These are phyloP conservation scores for Lophius americanus DNA, from an alignment of 2,797 vertebrate genomes.

Conservation along the genomic window DNA sequence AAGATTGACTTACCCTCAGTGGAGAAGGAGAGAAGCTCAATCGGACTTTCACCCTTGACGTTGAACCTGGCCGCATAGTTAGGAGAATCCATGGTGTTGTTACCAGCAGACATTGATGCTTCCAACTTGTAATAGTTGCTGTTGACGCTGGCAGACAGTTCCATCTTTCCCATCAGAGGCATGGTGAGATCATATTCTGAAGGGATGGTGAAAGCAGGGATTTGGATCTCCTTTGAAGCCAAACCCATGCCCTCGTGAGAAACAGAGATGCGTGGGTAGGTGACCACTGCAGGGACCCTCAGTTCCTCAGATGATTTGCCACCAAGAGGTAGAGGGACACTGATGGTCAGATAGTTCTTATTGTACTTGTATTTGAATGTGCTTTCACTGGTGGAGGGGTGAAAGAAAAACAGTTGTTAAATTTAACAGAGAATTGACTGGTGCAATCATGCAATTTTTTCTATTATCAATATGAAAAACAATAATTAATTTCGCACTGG, in stretches of 20 bases:
- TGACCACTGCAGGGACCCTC: slow-evolving; percentile 74
- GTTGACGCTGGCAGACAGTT: slow-evolving; percentile 85
- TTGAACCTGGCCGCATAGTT: slow-evolving; percentile 78
- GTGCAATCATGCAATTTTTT: background rate
- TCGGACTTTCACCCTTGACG: slow-evolving; percentile 79
- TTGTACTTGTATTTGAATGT: slow-evolving; percentile 86
- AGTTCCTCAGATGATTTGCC: slow-evolving; percentile 88
- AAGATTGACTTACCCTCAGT: slow-evolving; percentile 83
- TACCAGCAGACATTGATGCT: slow-evolving; percentile 80
- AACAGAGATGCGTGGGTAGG: slow-evolving; percentile 79
- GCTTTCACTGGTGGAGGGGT: slow-evolving; percentile 81
- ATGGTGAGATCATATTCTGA: slow-evolving; percentile 80
- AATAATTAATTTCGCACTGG: background rate
- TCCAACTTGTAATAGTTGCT: slow-evolving; percentile 94
- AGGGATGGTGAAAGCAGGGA: slow-evolving; percentile 88
- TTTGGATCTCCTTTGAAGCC: slow-evolving; percentile 74
- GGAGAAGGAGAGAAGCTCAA: slow-evolving; percentile 87
- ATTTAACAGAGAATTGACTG: background rate
- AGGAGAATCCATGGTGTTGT: slow-evolving; percentile 78
- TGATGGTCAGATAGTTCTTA: slow-evolving; percentile 80
- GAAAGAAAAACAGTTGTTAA: slow-evolving; percentile 23
- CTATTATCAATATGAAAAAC: background rate
- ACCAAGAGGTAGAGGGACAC: slow-evolving; percentile 88
- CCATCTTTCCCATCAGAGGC: slow-evolving; percentile 86
- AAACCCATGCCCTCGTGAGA: slow-evolving; percentile 82